These are phyloP conservation scores for Cryptus viduatorius DNA, from an alignment of 2,888 invertebrate species.

Conservation along the genomic window DNA sequence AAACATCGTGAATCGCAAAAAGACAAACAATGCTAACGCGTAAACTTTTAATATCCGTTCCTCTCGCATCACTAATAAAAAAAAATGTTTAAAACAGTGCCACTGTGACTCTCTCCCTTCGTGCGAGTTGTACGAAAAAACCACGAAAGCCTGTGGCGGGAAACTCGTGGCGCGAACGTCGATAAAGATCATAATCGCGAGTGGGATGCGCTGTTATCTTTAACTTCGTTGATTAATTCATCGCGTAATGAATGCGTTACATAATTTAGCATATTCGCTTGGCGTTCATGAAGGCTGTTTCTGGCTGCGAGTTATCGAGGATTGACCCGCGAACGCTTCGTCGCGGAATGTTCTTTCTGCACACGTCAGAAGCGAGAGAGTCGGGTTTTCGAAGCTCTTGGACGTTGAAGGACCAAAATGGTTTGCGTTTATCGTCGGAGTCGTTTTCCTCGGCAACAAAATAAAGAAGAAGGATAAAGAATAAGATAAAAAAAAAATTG, in stretches of 20 bases:
- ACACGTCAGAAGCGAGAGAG: slow-evolving; percentile 5
- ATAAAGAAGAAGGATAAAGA: slow-evolving; percentile 19
- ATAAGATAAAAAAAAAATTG: neutral
- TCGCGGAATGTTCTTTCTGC: slow-evolving; percentile 17
- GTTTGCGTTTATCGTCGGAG: slow-evolving; percentile 30
- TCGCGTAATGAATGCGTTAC: slow-evolving; percentile 17
- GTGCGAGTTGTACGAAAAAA: slow-evolving; percentile 55
- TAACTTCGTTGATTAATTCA: slow-evolving; percentile 30
- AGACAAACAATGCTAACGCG: slow-evolving; percentile 44
- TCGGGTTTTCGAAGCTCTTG: slow-evolving; percentile 33
- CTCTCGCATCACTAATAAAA: slow-evolving; percentile 46
- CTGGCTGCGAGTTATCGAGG: slow-evolving; percentile 1
- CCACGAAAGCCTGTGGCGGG: slow-evolving; percentile 52
- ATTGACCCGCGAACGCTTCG: slow-evolving; percentile 6
- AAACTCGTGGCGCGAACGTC: slow-evolving; percentile 57
- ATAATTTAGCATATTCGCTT: slow-evolving; percentile 29
- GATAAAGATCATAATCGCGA: slow-evolving; percentile 48
- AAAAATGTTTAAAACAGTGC: slow-evolving; percentile 64
- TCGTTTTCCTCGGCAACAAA: slow-evolving; percentile 13
- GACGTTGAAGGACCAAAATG: slow-evolving; percentile 60
- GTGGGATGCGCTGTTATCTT: slow-evolving; percentile 31
- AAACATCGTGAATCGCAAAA: slow-evolving; percentile 37
- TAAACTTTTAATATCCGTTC: slow-evolving; percentile 52
- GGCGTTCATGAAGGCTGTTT: neutral
- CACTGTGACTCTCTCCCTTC: slow-evolving; percentile 67